phyloP scores from a whole-genome alignment of 2,797 vertebrate species.

The Tenualosa ilisha region DNA sequence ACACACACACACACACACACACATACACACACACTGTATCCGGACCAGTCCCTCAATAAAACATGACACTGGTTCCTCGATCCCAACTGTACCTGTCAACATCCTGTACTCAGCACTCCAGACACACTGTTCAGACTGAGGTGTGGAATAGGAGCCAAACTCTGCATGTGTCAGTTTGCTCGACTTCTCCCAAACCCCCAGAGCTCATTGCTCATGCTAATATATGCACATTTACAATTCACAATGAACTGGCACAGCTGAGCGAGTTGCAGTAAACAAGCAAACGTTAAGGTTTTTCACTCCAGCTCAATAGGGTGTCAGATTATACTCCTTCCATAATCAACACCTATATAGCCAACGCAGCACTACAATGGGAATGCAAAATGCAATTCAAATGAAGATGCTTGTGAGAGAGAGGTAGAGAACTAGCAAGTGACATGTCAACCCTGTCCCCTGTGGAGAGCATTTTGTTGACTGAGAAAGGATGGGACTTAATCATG shows the following conservation, averaged over 20 bases:
- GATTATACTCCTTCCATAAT: slow-evolving; percentile 5
- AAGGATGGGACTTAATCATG: slow-evolving; percentile 2
- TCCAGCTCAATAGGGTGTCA: not conserved
- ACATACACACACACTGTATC: not conserved
- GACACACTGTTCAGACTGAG: not conserved
- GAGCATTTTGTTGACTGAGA: slow-evolving; percentile 20
- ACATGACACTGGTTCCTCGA: slow-evolving; percentile 2
- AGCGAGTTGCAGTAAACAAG: not conserved
- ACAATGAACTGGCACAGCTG: slow-evolving; percentile 42
- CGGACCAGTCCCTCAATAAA: not conserved
- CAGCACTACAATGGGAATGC: not conserved
- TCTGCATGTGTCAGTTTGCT: slow-evolving; percentile 39
- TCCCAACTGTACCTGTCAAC: slow-evolving; percentile 11
- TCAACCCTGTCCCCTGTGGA: not conserved
- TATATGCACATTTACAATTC: slow-evolving; percentile 52
- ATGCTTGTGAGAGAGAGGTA: not conserved
- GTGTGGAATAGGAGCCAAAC: not conserved
- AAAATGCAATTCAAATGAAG: slow-evolving; percentile 6
- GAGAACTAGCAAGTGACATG: slow-evolving; percentile 8
- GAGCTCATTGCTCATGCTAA: slow-evolving; percentile 53
- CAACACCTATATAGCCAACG: not conserved
- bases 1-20: not conserved
- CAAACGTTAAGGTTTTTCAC: not conserved
- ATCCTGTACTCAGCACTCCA: not conserved
- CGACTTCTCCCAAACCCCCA: slow-evolving; percentile 40